Conservation (phyloP, 2,888 invertebrate species). For the Dermolepida albohirtum region DNA sequence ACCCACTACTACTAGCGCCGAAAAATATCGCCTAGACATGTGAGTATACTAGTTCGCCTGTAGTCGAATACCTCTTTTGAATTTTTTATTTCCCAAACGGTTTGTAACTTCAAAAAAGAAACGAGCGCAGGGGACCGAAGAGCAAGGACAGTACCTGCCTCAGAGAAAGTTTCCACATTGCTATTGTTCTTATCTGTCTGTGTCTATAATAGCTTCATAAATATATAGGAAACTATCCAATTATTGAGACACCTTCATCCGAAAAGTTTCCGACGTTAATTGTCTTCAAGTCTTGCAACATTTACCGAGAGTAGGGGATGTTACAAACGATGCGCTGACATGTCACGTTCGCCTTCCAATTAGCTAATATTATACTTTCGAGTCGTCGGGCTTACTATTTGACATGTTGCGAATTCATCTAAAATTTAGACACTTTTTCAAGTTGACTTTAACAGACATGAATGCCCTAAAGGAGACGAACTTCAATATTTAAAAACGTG, state of each 20-base stretch:
- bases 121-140: background rate
- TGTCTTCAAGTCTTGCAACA: constrained; percentile 16
- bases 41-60: background rate
- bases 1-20: background rate
- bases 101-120: constrained; percentile 8
- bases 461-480: background rate
- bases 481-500: too few species aligned
- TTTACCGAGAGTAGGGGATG: constrained; percentile 18
- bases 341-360: constrained; percentile 17
- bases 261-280: constrained; percentile 26
- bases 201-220: constrained; percentile 16
- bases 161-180: background rate
- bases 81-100: constrained; percentile 33
- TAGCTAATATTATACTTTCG: constrained; percentile 20
- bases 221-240: constrained; percentile 14
- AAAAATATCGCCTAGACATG: background rate
- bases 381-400: constrained; percentile 7
- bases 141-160: background rate
- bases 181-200: background rate
- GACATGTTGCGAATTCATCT: constrained; percentile 9
- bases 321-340: constrained; percentile 13
- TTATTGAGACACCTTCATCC: constrained; percentile 21
- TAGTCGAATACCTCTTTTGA: background rate
- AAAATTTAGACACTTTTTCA: constrained; percentile 14
- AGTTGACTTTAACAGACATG: background rate